These are phyloP conservation scores for Murina feae DNA, from an alignment of 2,113 vertebrate genomes.

Conservation along the genomic window DNA sequence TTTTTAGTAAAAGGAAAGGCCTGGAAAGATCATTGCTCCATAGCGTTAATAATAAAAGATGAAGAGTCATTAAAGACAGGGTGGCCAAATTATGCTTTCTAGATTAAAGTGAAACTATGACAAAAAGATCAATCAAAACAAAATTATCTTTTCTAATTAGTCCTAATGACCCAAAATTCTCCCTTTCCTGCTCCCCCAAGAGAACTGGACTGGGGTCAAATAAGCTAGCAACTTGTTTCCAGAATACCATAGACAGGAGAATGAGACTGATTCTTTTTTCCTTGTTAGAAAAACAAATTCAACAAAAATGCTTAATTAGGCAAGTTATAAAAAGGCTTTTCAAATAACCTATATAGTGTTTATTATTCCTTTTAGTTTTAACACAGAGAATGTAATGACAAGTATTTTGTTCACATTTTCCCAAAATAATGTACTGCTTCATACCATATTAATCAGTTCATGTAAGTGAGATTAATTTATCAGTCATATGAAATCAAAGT, in stretches of 20 bases:
- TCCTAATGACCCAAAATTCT: not conserved
- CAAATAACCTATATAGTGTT: not conserved
- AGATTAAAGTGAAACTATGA: not conserved
- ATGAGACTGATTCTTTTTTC: not conserved
- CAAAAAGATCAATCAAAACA: not conserved
- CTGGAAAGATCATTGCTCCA: not conserved
- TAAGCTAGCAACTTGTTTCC: not conserved
- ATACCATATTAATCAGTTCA: not conserved
- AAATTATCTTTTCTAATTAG: not conserved
- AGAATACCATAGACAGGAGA: not conserved
- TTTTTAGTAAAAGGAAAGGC: not conserved
- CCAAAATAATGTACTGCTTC: not conserved
- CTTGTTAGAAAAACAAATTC: slow-evolving; percentile 17
- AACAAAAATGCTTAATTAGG: not conserved
- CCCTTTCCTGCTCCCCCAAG: not conserved
- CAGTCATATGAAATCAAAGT: not conserved
- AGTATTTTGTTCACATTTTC: not conserved
- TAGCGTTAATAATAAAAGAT: not conserved
- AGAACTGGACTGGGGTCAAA: not conserved
- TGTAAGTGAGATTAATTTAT: not conserved
- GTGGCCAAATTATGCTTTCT: not conserved
- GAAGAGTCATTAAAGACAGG: not conserved
- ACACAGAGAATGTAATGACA: not conserved
- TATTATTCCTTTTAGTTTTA: not conserved
- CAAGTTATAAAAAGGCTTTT: not conserved